These are phyloP conservation scores for Heterodera filipjevi DNA, from an alignment of 2,888 invertebrate species.

Conservation along the genomic window DNA sequence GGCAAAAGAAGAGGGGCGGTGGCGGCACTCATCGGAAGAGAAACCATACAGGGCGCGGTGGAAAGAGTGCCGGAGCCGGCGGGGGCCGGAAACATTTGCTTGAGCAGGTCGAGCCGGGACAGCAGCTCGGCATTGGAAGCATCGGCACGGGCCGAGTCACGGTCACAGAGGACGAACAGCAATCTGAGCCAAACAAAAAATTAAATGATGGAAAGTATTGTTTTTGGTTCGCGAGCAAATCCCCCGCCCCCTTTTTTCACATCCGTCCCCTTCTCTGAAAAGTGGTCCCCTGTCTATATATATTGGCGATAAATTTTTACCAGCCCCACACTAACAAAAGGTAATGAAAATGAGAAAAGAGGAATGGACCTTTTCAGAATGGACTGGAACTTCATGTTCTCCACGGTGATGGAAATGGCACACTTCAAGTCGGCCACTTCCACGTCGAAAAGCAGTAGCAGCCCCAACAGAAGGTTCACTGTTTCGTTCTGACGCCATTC, in stretches of 20 bases:
- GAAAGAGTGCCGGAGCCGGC: constrained; percentile 1
- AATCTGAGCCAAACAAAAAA: constrained; percentile 30
- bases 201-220: no score
- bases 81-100: constrained; percentile 19
- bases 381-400: constrained; percentile 37
- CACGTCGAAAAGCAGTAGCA: constrained; percentile 82
- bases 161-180: constrained; percentile 39
- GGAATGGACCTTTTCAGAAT: constrained; percentile 41
- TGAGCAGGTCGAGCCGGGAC: constrained; percentile 31
- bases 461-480: constrained; percentile 85
- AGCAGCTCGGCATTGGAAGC: constrained; percentile 31
- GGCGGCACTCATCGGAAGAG: constrained; percentile 9
- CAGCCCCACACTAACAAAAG: no score
- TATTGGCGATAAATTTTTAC: no score
- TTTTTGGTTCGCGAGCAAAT: no score
- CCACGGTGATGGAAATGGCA: constrained; percentile 30
- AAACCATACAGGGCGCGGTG: neutral
- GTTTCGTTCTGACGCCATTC: constrained; percentile 84
- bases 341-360: no score
- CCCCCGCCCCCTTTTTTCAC: no score
- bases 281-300: no score
- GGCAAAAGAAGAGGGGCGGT: constrained; percentile 12
- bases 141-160: constrained; percentile 29
- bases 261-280: no score
- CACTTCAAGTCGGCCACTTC: constrained; percentile 32